These are phyloP conservation scores for Drosophila bifasciata DNA, from an alignment of 1,140 invertebrate species.

Conservation along the genomic window DNA sequence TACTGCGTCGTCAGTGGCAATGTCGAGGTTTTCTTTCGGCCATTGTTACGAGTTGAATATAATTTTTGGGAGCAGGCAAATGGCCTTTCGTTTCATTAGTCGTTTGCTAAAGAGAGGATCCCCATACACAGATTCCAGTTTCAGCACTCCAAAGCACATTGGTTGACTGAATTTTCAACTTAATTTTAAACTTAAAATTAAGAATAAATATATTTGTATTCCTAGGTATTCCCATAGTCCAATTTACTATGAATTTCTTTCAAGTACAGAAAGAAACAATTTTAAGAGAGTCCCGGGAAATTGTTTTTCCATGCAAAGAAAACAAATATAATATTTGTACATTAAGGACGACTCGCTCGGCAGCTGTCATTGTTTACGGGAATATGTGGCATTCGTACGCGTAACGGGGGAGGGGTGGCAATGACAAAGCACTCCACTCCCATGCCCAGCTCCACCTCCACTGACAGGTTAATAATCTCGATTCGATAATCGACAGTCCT, in stretches of 20 bases:
- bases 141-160: no score
- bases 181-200: no score
- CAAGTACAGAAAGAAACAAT: neutral
- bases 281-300: neutral
- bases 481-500: conserved; percentile 78
- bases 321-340: conserved; percentile 57
- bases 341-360: conserved; percentile 28
- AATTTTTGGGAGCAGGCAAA: neutral
- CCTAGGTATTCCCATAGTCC: no score
- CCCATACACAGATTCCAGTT: no score
- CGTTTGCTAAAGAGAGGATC: no score
- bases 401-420: conserved; percentile 10
- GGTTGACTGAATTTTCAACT: no score
- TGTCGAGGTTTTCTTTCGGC: conserved; percentile 37
- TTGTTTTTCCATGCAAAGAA: conserved; percentile 33
- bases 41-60: conserved; percentile 6
- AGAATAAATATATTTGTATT: no score
- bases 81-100: no score
- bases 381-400: conserved; percentile 37
- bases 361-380: conserved; percentile 49
- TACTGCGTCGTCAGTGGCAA: conserved; percentile 32
- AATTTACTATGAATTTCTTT: no score
- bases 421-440: conserved; percentile 67
- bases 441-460: conserved; percentile 7
- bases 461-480: conserved; percentile 82